Evolutionary conservation across 2,797 vertebrate genomes (phyloP).

Genomic region (Microtus californicus): DNA sequence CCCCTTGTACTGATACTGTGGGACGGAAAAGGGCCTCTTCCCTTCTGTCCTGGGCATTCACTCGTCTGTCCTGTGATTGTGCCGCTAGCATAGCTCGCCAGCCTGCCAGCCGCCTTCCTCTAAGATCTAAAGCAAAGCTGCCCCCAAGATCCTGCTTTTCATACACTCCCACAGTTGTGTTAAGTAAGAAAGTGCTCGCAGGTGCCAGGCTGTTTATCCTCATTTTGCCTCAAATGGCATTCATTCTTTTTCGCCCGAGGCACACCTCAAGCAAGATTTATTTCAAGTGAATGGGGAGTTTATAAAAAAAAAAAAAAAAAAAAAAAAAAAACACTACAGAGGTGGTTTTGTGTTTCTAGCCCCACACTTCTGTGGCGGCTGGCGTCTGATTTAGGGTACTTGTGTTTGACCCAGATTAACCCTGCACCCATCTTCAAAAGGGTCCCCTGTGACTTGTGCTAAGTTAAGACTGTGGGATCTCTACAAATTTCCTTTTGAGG

Average conservation of each 20-base stretch:
- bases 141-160: slow-evolving; percentile 27
- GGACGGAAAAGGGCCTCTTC: neutral
- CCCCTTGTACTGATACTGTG: neutral
- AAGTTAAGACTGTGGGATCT: neutral
- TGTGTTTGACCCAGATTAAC: neutral
- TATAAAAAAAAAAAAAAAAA: neutral
- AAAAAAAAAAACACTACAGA: slow-evolving; percentile 21
- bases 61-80: neutral
- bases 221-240: slow-evolving; percentile 56
- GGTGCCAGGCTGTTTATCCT: slow-evolving; percentile 44
- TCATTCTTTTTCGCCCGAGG: slow-evolving; percentile 54
- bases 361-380: neutral
- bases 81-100: neutral
- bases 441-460: neutral
- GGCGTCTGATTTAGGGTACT: neutral
- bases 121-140: neutral
- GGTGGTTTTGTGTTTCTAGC: neutral
- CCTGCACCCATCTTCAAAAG: neutral
- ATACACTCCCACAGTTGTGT: neutral
- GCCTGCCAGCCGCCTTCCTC: neutral
- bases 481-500: neutral
- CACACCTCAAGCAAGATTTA: slow-evolving; percentile 61
- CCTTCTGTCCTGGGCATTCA: neutral
- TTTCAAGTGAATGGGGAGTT: slow-evolving; percentile 11
- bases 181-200: neutral